Evolutionary conservation across 2,888 invertebrate genomes (phyloP), one percentile per base, ranked within the genome.

Genomic region (Crocallis elinguaria): DNA sequence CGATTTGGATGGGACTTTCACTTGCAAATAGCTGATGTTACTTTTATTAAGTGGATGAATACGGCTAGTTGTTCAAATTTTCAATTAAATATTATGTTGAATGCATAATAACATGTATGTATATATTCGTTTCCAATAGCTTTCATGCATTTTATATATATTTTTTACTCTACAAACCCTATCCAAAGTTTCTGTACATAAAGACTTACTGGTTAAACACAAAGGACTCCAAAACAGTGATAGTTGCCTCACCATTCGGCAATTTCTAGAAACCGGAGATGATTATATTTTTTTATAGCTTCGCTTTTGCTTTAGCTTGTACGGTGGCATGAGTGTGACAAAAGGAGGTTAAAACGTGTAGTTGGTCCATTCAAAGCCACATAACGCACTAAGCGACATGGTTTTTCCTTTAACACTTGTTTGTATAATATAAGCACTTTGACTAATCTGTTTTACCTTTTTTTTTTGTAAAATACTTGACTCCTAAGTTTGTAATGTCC

Each of bases 391-490:
- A 61, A 86, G 88, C 88, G 83, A 84, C 73, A 74, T 85, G 79
- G 75, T 82, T 86, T 82, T 82, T 84, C 84, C 84, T 82, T 87
- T 91, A 91, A 90, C 88, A 88, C 90, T 88, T 89, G 88, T 88
- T 86, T 91, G 88, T 90, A 87, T 88, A 78, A 65, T 66, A 29
- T 29, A 83, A 81, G 77, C 74, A 77, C 76, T 72, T 12, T 85
- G 82, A 88, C 89, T 89, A 89, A 90, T 88, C 79, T 70, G 67
- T 68, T 68, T 64, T 65, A 14, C 29, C 21, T 61, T 41, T 59
- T 63, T n/a, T 70, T 65, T 66, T 64, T 67, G 62, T 66, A 54
- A 57, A 44, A 30, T 59, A 56, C 42, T 63, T 48, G 38, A 52
- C 49, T 62, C 57, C 67, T 56, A 44, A 42, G 57, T 62, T 62